phyloP scores from a whole-genome alignment of 2,888 invertebrate species.

The Tachina grossa region DNA sequence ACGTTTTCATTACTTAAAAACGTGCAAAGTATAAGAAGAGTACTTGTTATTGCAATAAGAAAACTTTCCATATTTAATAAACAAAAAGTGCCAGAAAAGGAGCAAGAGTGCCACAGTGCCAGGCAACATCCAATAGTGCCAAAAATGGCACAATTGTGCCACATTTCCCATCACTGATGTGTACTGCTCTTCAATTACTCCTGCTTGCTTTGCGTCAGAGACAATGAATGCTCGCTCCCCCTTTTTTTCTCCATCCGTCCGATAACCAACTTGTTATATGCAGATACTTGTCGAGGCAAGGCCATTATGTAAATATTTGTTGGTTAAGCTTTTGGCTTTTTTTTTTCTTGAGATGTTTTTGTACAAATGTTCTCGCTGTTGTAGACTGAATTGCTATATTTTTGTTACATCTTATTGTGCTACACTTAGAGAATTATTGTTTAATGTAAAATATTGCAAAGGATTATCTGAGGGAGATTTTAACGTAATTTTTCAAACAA shows the following conservation, averaged over 20 bases:
- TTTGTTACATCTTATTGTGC: constrained; percentile 14
- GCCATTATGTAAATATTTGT: constrained; percentile 79
- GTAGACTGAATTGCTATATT: constrained; percentile 23
- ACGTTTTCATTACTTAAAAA: no score
- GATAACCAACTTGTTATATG: constrained; percentile 11
- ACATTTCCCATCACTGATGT: no score
- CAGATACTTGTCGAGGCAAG: constrained; percentile 75
- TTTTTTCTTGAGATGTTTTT: constrained; percentile 34
- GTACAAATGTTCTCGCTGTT: constrained; percentile 12
- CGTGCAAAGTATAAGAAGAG: no score
- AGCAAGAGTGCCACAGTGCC: no score
- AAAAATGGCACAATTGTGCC: no score
- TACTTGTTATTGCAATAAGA: no score
- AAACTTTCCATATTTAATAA: no score
- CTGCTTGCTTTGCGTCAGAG: constrained; percentile 30
- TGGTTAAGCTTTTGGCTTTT: constrained; percentile 64
- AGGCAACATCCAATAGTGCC: no score
- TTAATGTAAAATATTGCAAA: no score
- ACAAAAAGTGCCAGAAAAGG: no score
- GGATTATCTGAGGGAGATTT: no score
- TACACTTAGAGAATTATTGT: background rate
- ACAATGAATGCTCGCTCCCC: constrained; percentile 28
- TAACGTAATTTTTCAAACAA: no score
- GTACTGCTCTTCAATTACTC: background rate
- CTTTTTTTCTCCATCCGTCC: background rate